These are phyloP conservation scores for Platyrinchus mystaceus DNA, from an alignment of 2,797 vertebrate species.

Conservation along the genomic window DNA sequence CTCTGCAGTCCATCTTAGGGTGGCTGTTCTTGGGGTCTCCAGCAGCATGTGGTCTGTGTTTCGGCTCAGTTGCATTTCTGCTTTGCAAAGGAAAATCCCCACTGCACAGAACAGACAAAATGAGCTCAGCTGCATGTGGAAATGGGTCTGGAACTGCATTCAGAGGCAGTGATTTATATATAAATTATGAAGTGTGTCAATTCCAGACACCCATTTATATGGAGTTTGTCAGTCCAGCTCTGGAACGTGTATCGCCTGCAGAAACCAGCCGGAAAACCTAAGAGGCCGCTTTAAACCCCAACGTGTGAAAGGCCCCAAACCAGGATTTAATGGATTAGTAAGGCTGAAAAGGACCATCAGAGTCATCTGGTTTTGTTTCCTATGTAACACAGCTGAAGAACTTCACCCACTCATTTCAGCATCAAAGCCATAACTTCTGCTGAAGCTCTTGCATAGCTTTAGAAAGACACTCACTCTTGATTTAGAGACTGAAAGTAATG, in stretches of 20 bases:
- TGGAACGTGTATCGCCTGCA: conserved; percentile 3
- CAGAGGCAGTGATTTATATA: conserved; percentile 30
- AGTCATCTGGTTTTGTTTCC: conserved; percentile 48
- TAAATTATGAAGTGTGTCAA: conserved; percentile 37
- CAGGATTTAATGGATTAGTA: conserved; percentile 51
- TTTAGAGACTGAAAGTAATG: conserved; percentile 51
- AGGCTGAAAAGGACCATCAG: conserved; percentile 45
- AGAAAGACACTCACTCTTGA: conserved; percentile 34
- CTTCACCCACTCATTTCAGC: conserved; percentile 46
- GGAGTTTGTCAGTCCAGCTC: conserved; percentile 25
- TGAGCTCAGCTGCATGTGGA: background rate
- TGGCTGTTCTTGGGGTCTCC: background rate
- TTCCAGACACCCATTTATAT: conserved; percentile 7
- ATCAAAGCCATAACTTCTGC: conserved; percentile 47
- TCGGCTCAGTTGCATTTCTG: background rate
- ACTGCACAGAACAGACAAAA: background rate
- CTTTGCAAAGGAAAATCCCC: background rate
- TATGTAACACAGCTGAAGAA: conserved; percentile 46
- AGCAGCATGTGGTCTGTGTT: rapidly evolving
- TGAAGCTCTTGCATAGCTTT: conserved; percentile 36
- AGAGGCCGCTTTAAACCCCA: background rate
- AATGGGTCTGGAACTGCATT: conserved; percentile 32
- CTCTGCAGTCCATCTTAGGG: background rate
- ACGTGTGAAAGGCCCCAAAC: conserved; percentile 21
- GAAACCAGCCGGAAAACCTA: conserved; percentile 7